Evolutionary conservation across 2,113 vertebrate species (phyloP).

Genomic region (Percopsis transmontana): DNA sequence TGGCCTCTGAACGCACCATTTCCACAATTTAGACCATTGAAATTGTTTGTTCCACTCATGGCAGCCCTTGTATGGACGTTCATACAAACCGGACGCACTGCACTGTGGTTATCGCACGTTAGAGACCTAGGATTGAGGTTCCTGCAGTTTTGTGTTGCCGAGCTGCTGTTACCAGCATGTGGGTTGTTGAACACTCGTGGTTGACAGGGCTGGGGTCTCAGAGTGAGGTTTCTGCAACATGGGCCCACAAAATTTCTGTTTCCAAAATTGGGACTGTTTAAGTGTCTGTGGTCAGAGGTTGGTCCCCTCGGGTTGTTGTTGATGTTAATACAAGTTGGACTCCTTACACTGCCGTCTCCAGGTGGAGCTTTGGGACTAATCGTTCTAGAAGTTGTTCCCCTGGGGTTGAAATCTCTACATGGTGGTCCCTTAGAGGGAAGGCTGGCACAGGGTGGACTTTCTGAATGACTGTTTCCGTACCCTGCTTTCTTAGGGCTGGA

Average conservation of each 20-base stretch:
- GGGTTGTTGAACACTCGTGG: background rate
- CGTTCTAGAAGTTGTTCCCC: conserved; percentile 1
- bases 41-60: conserved; percentile 8
- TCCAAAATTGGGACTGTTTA: background rate
- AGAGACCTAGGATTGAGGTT: conserved; percentile 4
- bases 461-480: background rate
- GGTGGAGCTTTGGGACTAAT: conserved; percentile 11
- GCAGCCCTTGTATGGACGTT: conserved; percentile 1
- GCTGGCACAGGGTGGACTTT: conserved; percentile 4
- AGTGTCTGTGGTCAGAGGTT: background rate
- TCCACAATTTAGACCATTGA: conserved; percentile 4
- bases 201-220: conserved; percentile 13
- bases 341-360: background rate
- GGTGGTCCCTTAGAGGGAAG: background rate
- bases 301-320: conserved; percentile 4
- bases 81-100: no score
- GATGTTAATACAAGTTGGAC: background rate
- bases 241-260: conserved; percentile 24
- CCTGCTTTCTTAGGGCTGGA: conserved; percentile 2
- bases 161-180: background rate
- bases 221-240: conserved; percentile 21
- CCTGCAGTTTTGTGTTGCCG: background rate
- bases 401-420: conserved; percentile 1
- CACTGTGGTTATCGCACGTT: conserved; percentile 6
- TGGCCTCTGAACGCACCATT: background rate